Percentiles rank a stretch among this genome's conserved stretches.
These are phyloP conservation scores for Hippoglossus stenolepis DNA, from an alignment of 2,113 vertebrate genomes.

Conservation along the genomic window DNA sequence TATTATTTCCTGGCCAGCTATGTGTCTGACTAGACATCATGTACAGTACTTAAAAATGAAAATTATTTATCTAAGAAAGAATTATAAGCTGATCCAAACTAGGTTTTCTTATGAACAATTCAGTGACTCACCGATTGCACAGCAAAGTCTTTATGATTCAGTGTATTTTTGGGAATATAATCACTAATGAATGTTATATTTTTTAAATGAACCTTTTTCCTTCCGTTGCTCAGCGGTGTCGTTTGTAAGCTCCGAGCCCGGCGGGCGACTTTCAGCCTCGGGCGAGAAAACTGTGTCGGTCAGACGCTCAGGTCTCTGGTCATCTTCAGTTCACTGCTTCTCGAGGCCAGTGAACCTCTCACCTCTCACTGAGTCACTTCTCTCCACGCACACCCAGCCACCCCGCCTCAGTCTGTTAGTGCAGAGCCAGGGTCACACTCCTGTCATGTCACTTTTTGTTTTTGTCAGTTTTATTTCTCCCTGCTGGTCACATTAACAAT, in stretches of 20 bases:
- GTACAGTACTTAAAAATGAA: constrained; percentile 81
- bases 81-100: constrained; percentile 86
- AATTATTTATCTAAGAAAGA: constrained; percentile 84
- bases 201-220: constrained; percentile 56
- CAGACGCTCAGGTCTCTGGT: constrained; percentile 64
- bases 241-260: constrained; percentile 48
- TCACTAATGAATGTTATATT: constrained; percentile 84
- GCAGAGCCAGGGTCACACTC: constrained; percentile 70
- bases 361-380: constrained; percentile 53
- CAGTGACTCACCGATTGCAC: constrained; percentile 84
- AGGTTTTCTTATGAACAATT: constrained; percentile 79
- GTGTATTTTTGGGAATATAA: constrained; percentile 85
- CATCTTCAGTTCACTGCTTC: constrained; percentile 39
- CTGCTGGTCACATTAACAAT: constrained; percentile 67
- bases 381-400: constrained; percentile 68
- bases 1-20: constrained; percentile 81
- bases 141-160: constrained; percentile 78
- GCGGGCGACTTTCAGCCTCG: constrained; percentile 25
- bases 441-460: constrained; percentile 39
- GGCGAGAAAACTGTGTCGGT: constrained; percentile 34
- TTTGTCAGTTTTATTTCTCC: constrained; percentile 27
- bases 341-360: constrained; percentile 49
- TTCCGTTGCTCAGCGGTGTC: constrained; percentile 61
- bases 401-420: constrained; percentile 67
- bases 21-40: constrained; percentile 80